Evolutionary conservation across 2,888 invertebrate genomes (phyloP).

Genomic region (Drosophila basisetae): DNA sequence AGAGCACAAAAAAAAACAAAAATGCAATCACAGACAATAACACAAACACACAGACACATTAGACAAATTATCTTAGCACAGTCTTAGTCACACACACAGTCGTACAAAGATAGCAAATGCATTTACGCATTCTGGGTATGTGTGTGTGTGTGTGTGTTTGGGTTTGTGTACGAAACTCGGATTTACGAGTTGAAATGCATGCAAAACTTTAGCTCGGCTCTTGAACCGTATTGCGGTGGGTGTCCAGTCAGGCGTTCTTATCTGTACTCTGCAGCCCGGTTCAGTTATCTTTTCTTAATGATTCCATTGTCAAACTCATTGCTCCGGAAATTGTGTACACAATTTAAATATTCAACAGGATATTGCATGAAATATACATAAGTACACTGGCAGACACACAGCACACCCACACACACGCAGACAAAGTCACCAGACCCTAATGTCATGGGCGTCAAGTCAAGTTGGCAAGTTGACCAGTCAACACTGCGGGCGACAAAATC

Average conservation of each 20-base stretch:
- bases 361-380: slow-evolving; percentile 74
- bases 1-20: slow-evolving; percentile 46
- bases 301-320: slow-evolving; percentile 77
- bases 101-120: slow-evolving; percentile 15
- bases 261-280: slow-evolving; percentile 47
- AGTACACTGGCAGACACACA: slow-evolving; percentile 33
- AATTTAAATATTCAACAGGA: slow-evolving; percentile 81
- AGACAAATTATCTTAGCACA: slow-evolving; percentile 27
- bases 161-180: slow-evolving; percentile 8
- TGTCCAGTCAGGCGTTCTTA: slow-evolving; percentile 64
- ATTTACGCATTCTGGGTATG: slow-evolving; percentile 35
- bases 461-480: slow-evolving; percentile 40
- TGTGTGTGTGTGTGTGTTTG: background rate
- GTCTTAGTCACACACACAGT: slow-evolving; percentile 15
- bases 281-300: slow-evolving; percentile 74
- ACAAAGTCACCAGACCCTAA: slow-evolving; percentile 14
- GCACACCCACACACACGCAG: slow-evolving; percentile 16
- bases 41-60: slow-evolving; percentile 15
- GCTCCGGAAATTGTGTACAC: slow-evolving; percentile 78
- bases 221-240: slow-evolving; percentile 28
- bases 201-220: slow-evolving; percentile 36
- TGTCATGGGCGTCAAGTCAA: slow-evolving; percentile 21
- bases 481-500: slow-evolving; percentile 71
- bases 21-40: slow-evolving; percentile 57
- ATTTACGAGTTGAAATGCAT: slow-evolving; percentile 42